phyloP scores from a whole-genome alignment of 2,888 invertebrate genomes.

The Drosophila neoperkinsi region DNA sequence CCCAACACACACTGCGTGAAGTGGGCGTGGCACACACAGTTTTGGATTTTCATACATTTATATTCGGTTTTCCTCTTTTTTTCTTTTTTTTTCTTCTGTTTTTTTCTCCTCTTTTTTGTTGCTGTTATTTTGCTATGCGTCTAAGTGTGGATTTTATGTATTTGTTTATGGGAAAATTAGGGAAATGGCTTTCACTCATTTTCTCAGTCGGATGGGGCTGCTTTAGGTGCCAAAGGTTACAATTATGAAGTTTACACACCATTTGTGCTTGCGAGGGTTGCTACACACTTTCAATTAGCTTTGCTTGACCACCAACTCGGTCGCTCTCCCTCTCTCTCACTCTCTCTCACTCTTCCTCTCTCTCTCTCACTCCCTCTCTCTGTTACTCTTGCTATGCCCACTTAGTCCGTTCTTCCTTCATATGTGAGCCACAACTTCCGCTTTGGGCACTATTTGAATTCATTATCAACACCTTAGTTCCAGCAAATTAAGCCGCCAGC shows the following conservation, averaged over 20 bases:
- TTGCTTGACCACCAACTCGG: not conserved
- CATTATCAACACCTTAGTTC: conserved; percentile 81
- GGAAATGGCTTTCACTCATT: conserved; percentile 78
- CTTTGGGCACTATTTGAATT: conserved; percentile 46
- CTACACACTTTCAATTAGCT: conserved; percentile 52
- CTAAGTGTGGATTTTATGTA: conserved; percentile 83
- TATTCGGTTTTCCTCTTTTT: not conserved
- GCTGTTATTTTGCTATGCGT: conserved; percentile 51
- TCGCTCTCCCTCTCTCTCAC: not conserved
- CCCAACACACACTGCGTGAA: conserved; percentile 19
- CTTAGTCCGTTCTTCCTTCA: conserved; percentile 32
- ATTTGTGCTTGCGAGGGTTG: conserved; percentile 68
- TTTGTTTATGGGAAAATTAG: conserved; percentile 83
- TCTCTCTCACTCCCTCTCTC: not conserved
- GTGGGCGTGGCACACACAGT: conserved; percentile 44
- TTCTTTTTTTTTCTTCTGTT: conserved; percentile 5
- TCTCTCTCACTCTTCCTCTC: not conserved
- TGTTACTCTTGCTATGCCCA: conserved; percentile 29
- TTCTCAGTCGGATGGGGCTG: conserved; percentile 31
- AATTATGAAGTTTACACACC: conserved; percentile 81
- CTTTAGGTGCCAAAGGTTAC: conserved; percentile 77
- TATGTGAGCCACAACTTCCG: conserved; percentile 51
- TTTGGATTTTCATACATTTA: conserved; percentile 12
- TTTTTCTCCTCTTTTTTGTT: conserved; percentile 13
- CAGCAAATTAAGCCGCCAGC: conserved; percentile 75